phyloP scores from a whole-genome alignment of 2,797 vertebrate species.

The Moxostoma hubbsi region DNA sequence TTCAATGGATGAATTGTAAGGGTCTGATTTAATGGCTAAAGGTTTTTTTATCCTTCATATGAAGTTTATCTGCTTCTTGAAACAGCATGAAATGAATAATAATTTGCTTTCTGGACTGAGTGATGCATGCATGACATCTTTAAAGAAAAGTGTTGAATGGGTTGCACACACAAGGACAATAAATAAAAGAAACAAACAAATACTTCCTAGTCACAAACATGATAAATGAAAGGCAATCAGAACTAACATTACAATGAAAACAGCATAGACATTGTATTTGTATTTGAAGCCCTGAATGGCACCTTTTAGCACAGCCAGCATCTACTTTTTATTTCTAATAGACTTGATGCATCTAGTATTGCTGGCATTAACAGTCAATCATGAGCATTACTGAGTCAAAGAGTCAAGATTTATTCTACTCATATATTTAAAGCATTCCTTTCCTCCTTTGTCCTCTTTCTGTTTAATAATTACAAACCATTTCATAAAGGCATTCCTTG shows the following conservation, averaged over 20 bases:
- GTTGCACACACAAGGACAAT: background rate
- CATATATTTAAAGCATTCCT: background rate
- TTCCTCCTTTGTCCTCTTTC: background rate
- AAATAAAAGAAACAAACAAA: constrained; percentile 5
- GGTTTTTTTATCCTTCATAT: background rate
- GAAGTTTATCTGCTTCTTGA: background rate
- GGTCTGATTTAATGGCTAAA: background rate
- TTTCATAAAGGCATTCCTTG: background rate
- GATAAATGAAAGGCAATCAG: background rate
- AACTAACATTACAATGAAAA: background rate
- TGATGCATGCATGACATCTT: background rate
- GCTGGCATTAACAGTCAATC: background rate
- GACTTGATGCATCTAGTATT: constrained; percentile 6
- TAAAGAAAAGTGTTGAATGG: background rate
- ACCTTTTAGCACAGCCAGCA: background rate
- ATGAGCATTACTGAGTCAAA: background rate
- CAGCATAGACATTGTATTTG: background rate
- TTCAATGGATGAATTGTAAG: background rate
- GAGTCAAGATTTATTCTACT: background rate
- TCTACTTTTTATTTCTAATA: background rate
- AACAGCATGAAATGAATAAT: background rate
- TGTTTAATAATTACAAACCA: background rate
- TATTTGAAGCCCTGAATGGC: background rate
- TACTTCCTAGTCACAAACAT: background rate
- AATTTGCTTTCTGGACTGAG: background rate